Evolutionary conservation across 1,140 invertebrate genomes (phyloP).

Genomic region (Thaumatotibia leucotreta): DNA sequence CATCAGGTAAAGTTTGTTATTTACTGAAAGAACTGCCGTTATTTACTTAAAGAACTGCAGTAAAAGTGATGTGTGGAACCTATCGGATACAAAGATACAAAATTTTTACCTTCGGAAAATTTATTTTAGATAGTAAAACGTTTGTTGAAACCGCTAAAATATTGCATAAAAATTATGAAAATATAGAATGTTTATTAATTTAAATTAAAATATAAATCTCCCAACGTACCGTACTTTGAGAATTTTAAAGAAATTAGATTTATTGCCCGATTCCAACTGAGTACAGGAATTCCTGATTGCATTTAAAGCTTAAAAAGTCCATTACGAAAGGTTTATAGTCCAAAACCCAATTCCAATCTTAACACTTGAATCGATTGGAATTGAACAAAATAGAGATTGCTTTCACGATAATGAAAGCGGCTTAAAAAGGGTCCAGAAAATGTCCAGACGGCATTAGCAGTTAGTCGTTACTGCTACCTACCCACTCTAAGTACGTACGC

Average conservation of each 20-base stretch:
- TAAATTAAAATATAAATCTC: too few species aligned
- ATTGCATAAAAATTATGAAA: background rate
- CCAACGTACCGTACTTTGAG: background rate
- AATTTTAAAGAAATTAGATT: background rate
- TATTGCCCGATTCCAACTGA: background rate
- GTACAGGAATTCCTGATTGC: background rate
- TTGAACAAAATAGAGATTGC: constrained; percentile 38
- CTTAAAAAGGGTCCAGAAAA: constrained; percentile 36
- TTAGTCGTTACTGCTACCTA: constrained; percentile 22
- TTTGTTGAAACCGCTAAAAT: background rate
- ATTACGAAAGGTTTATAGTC: constrained; percentile 28
- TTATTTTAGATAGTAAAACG: constrained; percentile 4
- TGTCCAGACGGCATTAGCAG: constrained; percentile 30
- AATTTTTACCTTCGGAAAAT: background rate
- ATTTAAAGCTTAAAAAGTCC: constrained; percentile 24
- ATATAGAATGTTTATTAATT: background rate
- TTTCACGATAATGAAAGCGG: constrained; percentile 39
- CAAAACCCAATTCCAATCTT: constrained; percentile 35
- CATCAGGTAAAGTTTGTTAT: constrained; percentile 23
- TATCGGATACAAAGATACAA: background rate
- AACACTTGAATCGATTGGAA: constrained; percentile 31
- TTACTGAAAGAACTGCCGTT: too few species aligned
- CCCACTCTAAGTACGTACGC: constrained; percentile 4
- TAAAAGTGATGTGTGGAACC: constrained; percentile 23
- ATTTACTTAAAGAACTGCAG: constrained; percentile 22